Evolutionary conservation across 2,888 invertebrate species (phyloP), one percentile per base, ranked within the genome.

Genomic region (Lagria hirta): DNA sequence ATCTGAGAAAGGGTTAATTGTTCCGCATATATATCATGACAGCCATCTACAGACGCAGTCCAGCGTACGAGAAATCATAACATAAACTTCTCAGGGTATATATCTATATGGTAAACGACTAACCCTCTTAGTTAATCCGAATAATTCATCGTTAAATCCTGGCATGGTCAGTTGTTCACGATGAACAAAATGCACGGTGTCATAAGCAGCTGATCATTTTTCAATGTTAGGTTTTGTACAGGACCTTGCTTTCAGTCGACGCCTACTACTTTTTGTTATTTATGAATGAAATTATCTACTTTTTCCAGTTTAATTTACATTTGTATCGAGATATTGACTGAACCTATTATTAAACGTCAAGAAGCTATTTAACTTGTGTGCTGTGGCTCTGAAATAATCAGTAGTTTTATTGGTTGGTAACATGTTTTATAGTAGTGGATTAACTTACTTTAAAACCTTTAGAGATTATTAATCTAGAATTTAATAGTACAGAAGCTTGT

Each of bases 121-220:
- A 27, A 45, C 43, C 45, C 44, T n/a, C n/a, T 54, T 52, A 49
- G 51, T 53, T 48, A 30, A 29, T 24, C 26, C 34, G 38, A 46
- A 57, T 57, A 57, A 54, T 50, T 57, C 56, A 55, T 53, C 43
- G 52, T 54, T 34, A 46, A 51, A 49, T 35, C 43, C 57, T 60
- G 60, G 45, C 45, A 23, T 49, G 60, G 60, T 60, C 60, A 60
- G 52, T 49, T 56, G 53, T 46, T 56, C 42, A 33, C 41, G 41
- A 35, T 40, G 49, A 53, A 54, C 54, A 57, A 51, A 55, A 52
- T 52, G 50, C 50, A 49, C 49, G 48, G 37, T 57, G 57, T 59
- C 56, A 57, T 43, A 37, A 49, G 45, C 56, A 60, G 48, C 50
- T 49, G 46, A 53, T 55, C 53, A 60, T 60, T 60, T 60, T 60